phyloP scores from a whole-genome alignment of 2,888 invertebrate genomes.

The Oeneis ivallda region DNA sequence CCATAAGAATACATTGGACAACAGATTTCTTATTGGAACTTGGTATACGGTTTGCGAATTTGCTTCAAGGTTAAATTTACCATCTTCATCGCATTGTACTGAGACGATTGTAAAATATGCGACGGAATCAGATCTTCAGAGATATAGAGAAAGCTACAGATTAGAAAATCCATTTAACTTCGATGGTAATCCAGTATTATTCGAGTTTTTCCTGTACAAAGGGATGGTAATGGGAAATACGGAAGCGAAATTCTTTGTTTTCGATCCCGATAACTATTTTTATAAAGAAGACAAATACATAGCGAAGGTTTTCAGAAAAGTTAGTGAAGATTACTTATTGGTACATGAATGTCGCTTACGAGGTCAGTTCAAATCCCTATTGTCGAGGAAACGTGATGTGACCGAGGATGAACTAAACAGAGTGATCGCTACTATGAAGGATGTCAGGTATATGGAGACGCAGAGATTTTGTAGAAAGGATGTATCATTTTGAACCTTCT shows the following conservation, averaged over 20 bases:
- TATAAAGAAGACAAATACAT: conserved; percentile 11
- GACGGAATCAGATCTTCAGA: background rate
- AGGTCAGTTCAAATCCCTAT: background rate
- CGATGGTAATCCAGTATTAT: conserved; percentile 1
- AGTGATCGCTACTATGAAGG: background rate
- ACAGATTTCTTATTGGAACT: conserved; percentile 20
- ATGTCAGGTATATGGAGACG: background rate
- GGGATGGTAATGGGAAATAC: conserved; percentile 6
- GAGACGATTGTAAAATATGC: conserved; percentile 9
- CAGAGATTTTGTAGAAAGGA: conserved; percentile 1
- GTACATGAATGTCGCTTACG: conserved; percentile 5
- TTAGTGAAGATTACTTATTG: conserved; percentile 9
- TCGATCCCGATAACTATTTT: conserved; percentile 8
- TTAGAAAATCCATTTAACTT: conserved; percentile 9
- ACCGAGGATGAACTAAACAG: background rate
- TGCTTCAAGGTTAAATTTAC: conserved; percentile 3
- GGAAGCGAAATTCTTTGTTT: conserved; percentile 9
- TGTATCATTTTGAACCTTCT: background rate
- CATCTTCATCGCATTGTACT: background rate
- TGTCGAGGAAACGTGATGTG: background rate
- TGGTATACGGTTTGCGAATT: conserved; percentile 15
- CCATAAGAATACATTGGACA: background rate
- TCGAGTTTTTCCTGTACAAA: background rate
- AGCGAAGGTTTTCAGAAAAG: conserved; percentile 11
- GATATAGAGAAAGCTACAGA: background rate